Conservation (phyloP, 2,888 invertebrate genomes). For the Dryobotodes eremita region DNA sequence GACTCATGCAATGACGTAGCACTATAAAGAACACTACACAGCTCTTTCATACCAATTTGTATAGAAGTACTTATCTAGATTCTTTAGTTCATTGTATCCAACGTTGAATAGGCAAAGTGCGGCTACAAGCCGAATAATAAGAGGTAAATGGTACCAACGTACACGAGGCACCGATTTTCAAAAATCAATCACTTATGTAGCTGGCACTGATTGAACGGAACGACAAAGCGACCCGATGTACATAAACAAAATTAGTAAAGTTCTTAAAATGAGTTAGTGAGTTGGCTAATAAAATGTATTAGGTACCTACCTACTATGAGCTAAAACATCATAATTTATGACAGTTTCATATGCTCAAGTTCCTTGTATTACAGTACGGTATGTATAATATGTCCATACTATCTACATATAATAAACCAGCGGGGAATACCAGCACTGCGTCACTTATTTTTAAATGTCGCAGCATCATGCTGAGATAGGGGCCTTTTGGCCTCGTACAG, state of each 20-base stretch:
- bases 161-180: conserved; percentile 82
- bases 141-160: conserved; percentile 84
- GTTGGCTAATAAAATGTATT: neutral
- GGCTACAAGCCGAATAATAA: conserved; percentile 71
- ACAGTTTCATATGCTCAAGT: neutral
- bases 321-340: neutral
- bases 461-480: no score
- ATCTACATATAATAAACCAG: neutral
- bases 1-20: conserved; percentile 55
- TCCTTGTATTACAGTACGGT: neutral
- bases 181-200: conserved; percentile 89
- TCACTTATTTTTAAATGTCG: no score
- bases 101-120: conserved; percentile 70
- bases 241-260: conserved; percentile 52
- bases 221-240: conserved; percentile 70
- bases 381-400: neutral
- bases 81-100: conserved; percentile 60
- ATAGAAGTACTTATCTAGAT: conserved; percentile 66
- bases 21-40: conserved; percentile 44
- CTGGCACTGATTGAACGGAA: conserved; percentile 89
- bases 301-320: neutral
- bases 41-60: conserved; percentile 60
- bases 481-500: no score
- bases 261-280: conserved; percentile 40
- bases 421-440: no score